Percentiles rank a stretch among this genome's conserved stretches.
Conservation (phyloP, 2,113 vertebrate species). For the Butorides virescens region DNA sequence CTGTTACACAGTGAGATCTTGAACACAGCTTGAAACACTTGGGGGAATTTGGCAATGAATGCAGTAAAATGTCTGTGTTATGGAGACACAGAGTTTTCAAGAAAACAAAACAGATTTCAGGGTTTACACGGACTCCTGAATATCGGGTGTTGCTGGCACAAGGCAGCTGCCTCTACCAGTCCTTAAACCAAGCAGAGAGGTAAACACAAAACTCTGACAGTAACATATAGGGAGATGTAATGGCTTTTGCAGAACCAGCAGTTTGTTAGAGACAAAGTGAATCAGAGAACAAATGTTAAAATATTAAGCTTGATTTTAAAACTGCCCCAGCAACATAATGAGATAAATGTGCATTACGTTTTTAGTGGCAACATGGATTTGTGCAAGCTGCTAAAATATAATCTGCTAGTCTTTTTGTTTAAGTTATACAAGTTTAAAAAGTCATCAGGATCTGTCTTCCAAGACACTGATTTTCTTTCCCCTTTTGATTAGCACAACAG, state of each 20-base stretch:
- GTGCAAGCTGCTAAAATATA: constrained; percentile 68
- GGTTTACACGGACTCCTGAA: constrained; percentile 11
- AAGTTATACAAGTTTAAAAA: constrained; percentile 57
- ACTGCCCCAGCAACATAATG: constrained; percentile 52
- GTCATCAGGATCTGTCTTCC: constrained; percentile 16
- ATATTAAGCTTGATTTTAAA: constrained; percentile 46
- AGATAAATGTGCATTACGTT: constrained; percentile 46
- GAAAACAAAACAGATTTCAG: constrained; percentile 19
- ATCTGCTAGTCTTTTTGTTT: constrained; percentile 32
- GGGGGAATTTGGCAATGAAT: constrained; percentile 35
- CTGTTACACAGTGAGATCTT: constrained; percentile 53
- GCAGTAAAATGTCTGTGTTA: constrained; percentile 27
- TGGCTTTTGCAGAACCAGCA: constrained; percentile 60
- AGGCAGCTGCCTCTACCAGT: constrained; percentile 46
- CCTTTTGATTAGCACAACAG: constrained; percentile 58
- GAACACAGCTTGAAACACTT: constrained; percentile 3
- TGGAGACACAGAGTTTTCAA: not conserved
- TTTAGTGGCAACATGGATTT: constrained; percentile 61
- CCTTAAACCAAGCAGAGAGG: constrained; percentile 29
- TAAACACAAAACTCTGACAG: constrained; percentile 18
- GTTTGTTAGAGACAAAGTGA: constrained; percentile 33
- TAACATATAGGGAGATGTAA: not conserved
- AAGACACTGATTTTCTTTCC: constrained; percentile 47
- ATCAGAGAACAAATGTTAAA: constrained; percentile 48
- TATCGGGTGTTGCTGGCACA: not conserved